A percentile compares a stretch with the other conserved stretches of the same genome.
phyloP scores from a whole-genome alignment of 2,888 invertebrate genomes.

The Ariolimax columbianus region DNA sequence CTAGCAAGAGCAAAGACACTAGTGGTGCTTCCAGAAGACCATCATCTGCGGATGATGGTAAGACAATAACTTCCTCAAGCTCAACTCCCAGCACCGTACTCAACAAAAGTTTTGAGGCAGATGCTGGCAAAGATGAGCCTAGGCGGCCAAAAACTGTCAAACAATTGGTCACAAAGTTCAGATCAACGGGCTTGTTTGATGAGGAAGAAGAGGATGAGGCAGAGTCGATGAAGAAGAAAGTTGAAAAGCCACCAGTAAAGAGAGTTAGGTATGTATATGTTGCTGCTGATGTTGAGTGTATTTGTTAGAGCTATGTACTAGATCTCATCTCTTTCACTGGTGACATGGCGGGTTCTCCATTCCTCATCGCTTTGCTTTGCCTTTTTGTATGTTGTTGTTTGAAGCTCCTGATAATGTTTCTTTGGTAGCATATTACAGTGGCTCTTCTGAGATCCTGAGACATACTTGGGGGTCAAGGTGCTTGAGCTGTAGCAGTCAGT shows the following conservation, averaged over 20 bases:
- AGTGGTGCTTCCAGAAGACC: slow-evolving; percentile 39
- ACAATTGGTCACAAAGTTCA: slow-evolving; percentile 92
- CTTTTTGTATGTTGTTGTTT: no score
- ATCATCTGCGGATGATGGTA: slow-evolving; percentile 13
- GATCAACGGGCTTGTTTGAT: slow-evolving; percentile 85
- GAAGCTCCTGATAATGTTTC: no score
- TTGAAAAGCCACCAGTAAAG: slow-evolving; percentile 38
- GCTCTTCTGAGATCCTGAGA: no score
- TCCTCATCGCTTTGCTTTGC: no score
- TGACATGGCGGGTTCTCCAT: no score
- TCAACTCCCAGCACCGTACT: background rate
- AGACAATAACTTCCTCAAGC: background rate
- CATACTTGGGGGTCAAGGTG: no score
- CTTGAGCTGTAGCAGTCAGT: no score
- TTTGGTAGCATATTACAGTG: no score
- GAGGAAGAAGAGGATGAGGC: slow-evolving; percentile 55
- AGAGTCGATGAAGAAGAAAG: slow-evolving; percentile 53
- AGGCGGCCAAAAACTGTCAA: slow-evolving; percentile 91
- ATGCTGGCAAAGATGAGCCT: slow-evolving; percentile 27
- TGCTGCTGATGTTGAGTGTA: background rate
- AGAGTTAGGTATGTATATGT: slow-evolving; percentile 37
- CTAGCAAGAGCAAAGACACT: slow-evolving; percentile 37
- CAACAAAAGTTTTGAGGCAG: slow-evolving; percentile 13
- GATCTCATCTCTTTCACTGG: no score
- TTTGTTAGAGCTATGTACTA: no score